Evolutionary conservation across 2,797 vertebrate genomes (phyloP), one percentile per base, ranked within the genome.

Genomic region (Myioborus melanocephalus): DNA sequence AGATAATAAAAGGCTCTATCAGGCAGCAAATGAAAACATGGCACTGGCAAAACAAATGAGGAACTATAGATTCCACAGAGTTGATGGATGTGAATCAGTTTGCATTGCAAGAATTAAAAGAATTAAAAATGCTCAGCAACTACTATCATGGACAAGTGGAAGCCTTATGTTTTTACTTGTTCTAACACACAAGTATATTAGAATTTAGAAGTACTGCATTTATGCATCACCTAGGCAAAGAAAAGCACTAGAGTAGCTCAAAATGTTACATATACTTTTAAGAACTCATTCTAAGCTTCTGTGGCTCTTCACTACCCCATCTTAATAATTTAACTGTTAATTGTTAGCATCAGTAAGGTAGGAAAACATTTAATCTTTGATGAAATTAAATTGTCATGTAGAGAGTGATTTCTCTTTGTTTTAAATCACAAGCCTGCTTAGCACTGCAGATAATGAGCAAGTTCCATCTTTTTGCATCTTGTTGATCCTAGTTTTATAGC

Each of bases 391-490:
- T 5, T 89, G 60, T 89, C 18, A 16, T 28, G 79, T 76, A 73
- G 46, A 76, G 53, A 77, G 49, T 2, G 8, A 77, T 65, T 85
- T 77, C 32, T 91, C 34, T 2, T 30, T 68, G 53, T 57, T 82
- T 65, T 3, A 69, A 80, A 65, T 87, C 81, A 90, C 78, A 63
- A 96, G 68, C 41, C 65, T 93, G 69, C 73, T 93, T 94, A 90
- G 89, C 83, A 75, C 79, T 95, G 95, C 72, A 91, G 96, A 60
- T 30, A 71, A 91, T 4, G 50, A 77, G 53, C 14, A 46, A 92
- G 91, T 79, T 95, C 90, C 94, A 49, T 39, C 70, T 92, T 85
- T 71, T 78, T 93, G 88, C 20, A 59, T 71, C 93, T 92, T 89
- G 86, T 68, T 28, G 49, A 89, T 78, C 39, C 46, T 61, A 20